phyloP scores from a whole-genome alignment of 2,888 invertebrate genomes.

The Tetropium fuscum region DNA sequence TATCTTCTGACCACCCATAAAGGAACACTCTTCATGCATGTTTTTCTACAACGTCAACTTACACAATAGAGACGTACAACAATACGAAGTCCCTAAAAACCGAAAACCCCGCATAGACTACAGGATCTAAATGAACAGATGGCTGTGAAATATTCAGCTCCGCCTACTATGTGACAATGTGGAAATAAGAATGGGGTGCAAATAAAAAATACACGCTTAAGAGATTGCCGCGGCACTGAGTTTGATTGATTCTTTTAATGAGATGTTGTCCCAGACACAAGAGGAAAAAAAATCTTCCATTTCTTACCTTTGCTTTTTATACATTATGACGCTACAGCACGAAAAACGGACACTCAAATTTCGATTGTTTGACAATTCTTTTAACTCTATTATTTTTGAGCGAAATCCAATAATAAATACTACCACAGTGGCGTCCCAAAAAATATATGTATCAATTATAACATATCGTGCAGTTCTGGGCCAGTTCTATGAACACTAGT shows the following conservation, averaged over 20 bases:
- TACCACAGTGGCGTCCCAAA: too few relatives aligned
- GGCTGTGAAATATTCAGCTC: constrained; percentile 37
- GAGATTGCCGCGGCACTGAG: constrained; percentile 3
- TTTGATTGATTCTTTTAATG: constrained; percentile 17
- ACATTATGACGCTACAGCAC: too few relatives aligned
- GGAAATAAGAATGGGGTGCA: constrained; percentile 31
- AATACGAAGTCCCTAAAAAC: constrained; percentile 17
- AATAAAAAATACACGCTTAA: constrained; percentile 21
- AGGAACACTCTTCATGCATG: constrained; percentile 19
- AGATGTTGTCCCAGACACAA: too few relatives aligned
- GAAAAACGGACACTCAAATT: too few relatives aligned
- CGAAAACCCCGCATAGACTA: constrained; percentile 24
- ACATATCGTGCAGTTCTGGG: too few relatives aligned
- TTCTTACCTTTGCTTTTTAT: too few relatives aligned
- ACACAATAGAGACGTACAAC: constrained; percentile 22
- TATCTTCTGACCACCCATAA: constrained; percentile 26
- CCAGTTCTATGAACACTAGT: too few relatives aligned
- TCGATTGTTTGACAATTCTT: too few relatives aligned
- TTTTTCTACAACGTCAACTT: constrained; percentile 27
- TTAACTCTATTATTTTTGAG: too few relatives aligned
- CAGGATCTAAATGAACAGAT: constrained; percentile 43
- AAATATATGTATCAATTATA: too few relatives aligned
- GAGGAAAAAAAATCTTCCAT: too few relatives aligned
- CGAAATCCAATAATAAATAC: too few relatives aligned
- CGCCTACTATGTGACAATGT: constrained; percentile 39